Evolutionary conservation across 2,797 vertebrate species (phyloP), one percentile per base, ranked within the genome.

Genomic region (Vultur gryphus): DNA sequence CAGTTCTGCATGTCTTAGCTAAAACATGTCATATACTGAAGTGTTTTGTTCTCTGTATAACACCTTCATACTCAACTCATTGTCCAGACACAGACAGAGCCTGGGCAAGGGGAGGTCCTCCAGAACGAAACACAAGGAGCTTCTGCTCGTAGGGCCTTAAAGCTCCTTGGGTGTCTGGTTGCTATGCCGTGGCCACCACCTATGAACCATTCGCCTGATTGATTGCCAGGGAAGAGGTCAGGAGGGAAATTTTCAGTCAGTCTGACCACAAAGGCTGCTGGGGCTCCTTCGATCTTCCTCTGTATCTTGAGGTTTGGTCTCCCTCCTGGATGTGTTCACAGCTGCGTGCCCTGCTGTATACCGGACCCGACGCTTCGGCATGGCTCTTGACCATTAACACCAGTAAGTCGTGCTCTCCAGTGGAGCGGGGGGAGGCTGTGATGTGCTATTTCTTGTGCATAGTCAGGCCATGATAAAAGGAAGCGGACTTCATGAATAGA

Each of bases 321-420:
- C 39, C 57, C 7, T 93, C 41, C 57, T 81, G 69, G 52, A 54
- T 71, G 13, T 43, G 41, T 31, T 81, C 46, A 29, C 76, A 84
- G 72, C 69, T 65, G 21, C 0, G 0, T 58, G 23, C 16, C 26
- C 44, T 81, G 67, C 55, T 62, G 6, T 14, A 62, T 31, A 16
- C 21, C 3, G 2, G 61, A 88, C 49, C 24, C 7, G 26, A 10
- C 0, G 0, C 19, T 61, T 88, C 3, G 0, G 12, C 33, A 39
- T 1, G 16, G 48, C 65, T 94, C 69, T 26, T 48, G 44, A 81
- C 61, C 65, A n/a, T 23, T 57, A 15, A 49, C 13, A 78, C 57
- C 54, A 29, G 93, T 93, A 96, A 95, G 92, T 88, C 8, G 4
- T 15, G 33, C 11, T 62, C 71, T 76, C 26, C 8, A 4, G 18